Conservation (phyloP, 2,888 invertebrate species). For the Autographa gamma region DNA sequence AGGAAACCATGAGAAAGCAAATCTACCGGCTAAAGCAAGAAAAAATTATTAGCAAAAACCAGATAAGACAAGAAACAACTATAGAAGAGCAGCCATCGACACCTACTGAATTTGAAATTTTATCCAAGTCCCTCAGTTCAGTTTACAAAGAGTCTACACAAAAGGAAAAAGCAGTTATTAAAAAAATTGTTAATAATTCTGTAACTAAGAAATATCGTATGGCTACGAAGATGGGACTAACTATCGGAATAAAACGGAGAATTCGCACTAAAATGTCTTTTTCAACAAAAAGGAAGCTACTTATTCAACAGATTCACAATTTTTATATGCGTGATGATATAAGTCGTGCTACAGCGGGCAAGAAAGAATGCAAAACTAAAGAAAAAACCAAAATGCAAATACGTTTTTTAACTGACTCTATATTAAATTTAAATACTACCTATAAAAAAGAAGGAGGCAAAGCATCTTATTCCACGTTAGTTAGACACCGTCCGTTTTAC, state of each 20-base stretch:
- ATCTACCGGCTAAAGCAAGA: conserved; percentile 26
- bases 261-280: conserved; percentile 26
- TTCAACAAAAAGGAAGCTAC: conserved; percentile 23
- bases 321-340: conserved; percentile 11
- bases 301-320: conserved; percentile 25
- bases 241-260: conserved; percentile 24
- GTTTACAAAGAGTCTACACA: conserved; percentile 15
- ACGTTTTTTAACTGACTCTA: conserved; percentile 29
- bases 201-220: conserved; percentile 22
- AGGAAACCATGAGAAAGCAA: conserved; percentile 26
- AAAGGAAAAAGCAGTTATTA: conserved; percentile 20
- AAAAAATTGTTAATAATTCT: conserved; percentile 26
- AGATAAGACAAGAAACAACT: conserved; percentile 12
- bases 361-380: conserved; percentile 12
- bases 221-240: conserved; percentile 23
- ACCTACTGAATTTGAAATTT: conserved; percentile 13
- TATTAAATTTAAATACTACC: conserved; percentile 24
- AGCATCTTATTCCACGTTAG: conserved; percentile 27
- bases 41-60: conserved; percentile 20
- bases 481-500: conserved; percentile 26
- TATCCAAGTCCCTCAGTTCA: conserved; percentile 4
- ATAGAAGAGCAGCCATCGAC: conserved; percentile 16
- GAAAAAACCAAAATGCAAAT: conserved; percentile 17
- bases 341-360: conserved; percentile 5
- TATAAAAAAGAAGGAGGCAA: conserved; percentile 24